Evolutionary conservation across 2,888 invertebrate species (phyloP).

Genomic region (Drosophila anomelani): DNA sequence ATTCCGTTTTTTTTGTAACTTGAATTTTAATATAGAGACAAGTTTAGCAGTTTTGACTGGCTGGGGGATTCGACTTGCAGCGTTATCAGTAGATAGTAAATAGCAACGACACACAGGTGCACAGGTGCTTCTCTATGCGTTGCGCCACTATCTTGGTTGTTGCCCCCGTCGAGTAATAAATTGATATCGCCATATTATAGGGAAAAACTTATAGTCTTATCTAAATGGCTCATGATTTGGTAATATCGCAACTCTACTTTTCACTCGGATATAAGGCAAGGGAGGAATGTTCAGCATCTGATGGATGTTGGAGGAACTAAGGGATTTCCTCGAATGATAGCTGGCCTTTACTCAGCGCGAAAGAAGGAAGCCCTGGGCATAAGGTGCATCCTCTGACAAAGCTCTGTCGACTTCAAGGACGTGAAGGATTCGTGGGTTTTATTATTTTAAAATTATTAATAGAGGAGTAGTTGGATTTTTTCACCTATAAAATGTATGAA

Average conservation of each 20-base stretch:
- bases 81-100: slow-evolving; percentile 26
- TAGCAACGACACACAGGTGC: background rate
- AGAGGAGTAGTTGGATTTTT: background rate
- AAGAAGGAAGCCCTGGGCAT: no score
- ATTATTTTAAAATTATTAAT: background rate
- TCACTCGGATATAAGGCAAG: no score
- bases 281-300: no score
- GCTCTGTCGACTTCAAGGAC: no score
- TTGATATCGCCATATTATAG: no score
- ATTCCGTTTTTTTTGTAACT: slow-evolving; percentile 19
- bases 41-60: slow-evolving; percentile 11
- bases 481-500: background rate
- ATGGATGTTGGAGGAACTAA: no score
- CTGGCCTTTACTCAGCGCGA: no score
- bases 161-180: slow-evolving; percentile 11
- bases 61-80: slow-evolving; percentile 13
- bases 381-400: no score
- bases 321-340: no score
- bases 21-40: slow-evolving; percentile 12
- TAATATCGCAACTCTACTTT: no score
- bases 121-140: slow-evolving; percentile 13
- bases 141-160: slow-evolving; percentile 29
- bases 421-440: background rate
- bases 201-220: no score
- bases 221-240: no score